Evolutionary conservation across 2,113 vertebrate species (phyloP), one percentile per base, ranked within the genome.

Genomic region (Leuciscus idus): DNA sequence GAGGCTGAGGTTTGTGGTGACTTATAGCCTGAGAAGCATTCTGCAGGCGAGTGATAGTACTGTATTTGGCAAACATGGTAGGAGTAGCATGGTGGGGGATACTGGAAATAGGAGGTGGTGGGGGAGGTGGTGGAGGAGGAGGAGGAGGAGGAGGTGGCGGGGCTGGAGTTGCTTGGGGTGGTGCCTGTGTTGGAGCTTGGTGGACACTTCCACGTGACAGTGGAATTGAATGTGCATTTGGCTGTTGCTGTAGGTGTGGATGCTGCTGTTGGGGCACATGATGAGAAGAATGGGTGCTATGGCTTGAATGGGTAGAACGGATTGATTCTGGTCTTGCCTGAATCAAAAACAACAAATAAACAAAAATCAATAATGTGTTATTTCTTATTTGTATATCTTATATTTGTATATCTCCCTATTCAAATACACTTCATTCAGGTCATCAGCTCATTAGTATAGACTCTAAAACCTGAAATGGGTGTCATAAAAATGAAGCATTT

Each of bases 41-140:
- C 92, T 97, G 96, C 72, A 97, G 91, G 76, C 96, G 88, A 48
- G 94, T 95, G 89, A 98, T 97, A 4, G 97, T 98, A 93, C 97
- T 98, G 92, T 94, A 97, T 88, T 98, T 98, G 87, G 94, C 95
- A n/a, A 97, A 97, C 92, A 97, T 91, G 0, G 94, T 92, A 50
- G 95, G 95, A 0, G 0, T 93, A 80, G 96, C 93, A 92, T 96
- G 91, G 91, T 96, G 95, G 0, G 95, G 96, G 0, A 93, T 95
- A 21, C 39, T 81, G 0, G 95, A 95, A 0, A 95, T 96, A 0
- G 95, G 96, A 0, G 96, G 95, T 0, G 94, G 95, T 0, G 95
- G 95, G 0, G 96, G 95, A 0, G 68, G 84, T 21, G 83, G 85
- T 6, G 86, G 76, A 0, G 84, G 78, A 0, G 15, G 85, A 5